Base-by-base conservation (phyloP, 2,113 vertebrate genomes). In the Anoplopoma fimbria region DNA sequence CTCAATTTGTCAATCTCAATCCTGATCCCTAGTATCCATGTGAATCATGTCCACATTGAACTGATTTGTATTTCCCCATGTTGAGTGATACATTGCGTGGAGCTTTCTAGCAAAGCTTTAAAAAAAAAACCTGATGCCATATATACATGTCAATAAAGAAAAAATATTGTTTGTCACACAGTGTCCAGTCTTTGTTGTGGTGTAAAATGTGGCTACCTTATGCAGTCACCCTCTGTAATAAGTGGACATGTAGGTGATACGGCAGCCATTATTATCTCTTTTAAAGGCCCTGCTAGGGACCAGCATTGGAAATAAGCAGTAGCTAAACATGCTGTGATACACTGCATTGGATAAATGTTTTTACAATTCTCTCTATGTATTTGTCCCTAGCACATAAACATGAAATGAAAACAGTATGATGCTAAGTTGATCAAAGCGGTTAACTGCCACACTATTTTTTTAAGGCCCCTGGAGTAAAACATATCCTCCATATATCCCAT, bases 391-490 rank as follows among this genome's bases (percentile, higher is more conserved):
- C 9, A 55, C 25, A 25, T 55, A 55, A 55, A 55, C 55, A 57
- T 29, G 25, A 29, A 14, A 58, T 58, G 13, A 58, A 58, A 58
- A 61, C 14, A 25, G 61, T 77, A 62, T 71, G 68, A 82, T 27
- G 33, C 38, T n/a, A 78, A 78, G 31, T 33, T 75, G 53, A 88
- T 69, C 64, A 72, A 75, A 19, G 9, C 3, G 1, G 72, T 85
- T 34, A 69, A 61, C 60, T 74, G 63, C 38, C 45, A 69, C 60
- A 6, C 61, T 60, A 61, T 75, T 69, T 71, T 47, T 65, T 36
- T 4, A 70, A 75, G 71, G 55, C n/a, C 51, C n/a, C 45, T 62
- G 79, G 69, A 58, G 60, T 74, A 69, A 90, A 90, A 79, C 69
- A 49, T 10, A 31, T 73, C 62, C 45, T 62, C 33, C 57, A 58